A percentile compares a stretch with the other conserved stretches of the same genome.
These are phyloP conservation scores for Mugil cephalus DNA, from an alignment of 2,113 vertebrate species.

Conservation along the genomic window DNA sequence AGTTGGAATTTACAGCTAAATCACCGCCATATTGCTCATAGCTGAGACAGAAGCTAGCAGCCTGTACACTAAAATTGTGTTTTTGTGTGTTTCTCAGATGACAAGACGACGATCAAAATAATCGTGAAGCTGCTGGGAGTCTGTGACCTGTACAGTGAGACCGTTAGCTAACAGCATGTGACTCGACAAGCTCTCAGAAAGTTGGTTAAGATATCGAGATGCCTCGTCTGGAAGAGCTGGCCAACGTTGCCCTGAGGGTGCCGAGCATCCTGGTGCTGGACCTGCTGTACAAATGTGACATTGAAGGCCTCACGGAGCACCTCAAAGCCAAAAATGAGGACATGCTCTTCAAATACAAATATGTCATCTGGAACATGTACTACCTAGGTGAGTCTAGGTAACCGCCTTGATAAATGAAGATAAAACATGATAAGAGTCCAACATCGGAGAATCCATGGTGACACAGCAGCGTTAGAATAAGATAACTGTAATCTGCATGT, in stretches of 20 bases:
- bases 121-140: not conserved
- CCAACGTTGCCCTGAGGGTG: conserved; percentile 87
- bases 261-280: conserved; percentile 87
- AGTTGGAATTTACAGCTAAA: not conserved
- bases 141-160: not conserved
- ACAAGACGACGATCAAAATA: conserved; percentile 46
- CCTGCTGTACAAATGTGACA: conserved; percentile 88
- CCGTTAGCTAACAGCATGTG: conserved; percentile 56
- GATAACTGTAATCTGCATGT: no score
- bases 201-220: conserved; percentile 63
- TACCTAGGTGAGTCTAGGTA: conserved; percentile 82
- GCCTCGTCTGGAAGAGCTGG: conserved; percentile 85
- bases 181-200: conserved; percentile 26
- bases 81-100: conserved; percentile 60
- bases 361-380: conserved; percentile 86
- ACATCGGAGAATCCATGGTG: no score
- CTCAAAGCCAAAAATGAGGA: conserved; percentile 83
- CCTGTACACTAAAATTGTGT: not conserved
- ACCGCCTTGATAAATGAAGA: no score
- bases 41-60: not conserved
- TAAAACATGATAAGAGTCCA: no score
- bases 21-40: not conserved
- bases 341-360: conserved; percentile 85
- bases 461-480: no score
- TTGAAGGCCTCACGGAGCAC: conserved; percentile 83